These are phyloP conservation scores for Nomada flava DNA, from an alignment of 2,888 invertebrate species.

Conservation along the genomic window DNA sequence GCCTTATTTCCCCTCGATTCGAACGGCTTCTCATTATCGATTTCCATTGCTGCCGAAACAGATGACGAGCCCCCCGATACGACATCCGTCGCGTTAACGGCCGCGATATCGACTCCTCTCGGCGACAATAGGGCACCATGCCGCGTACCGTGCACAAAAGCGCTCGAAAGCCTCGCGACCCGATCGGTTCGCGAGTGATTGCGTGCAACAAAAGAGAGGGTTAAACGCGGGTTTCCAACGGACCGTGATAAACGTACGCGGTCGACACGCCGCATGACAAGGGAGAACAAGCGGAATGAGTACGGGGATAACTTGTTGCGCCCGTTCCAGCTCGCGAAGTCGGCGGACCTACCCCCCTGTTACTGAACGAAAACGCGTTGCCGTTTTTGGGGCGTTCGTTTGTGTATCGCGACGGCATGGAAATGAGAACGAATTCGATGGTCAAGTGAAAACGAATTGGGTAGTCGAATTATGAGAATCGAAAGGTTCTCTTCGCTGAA, in stretches of 20 bases:
- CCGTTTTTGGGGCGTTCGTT: background rate
- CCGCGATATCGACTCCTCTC: slow-evolving; percentile 5
- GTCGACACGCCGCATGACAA: background rate
- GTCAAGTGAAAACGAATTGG: too few species aligned
- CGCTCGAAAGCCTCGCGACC: background rate
- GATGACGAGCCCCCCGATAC: slow-evolving; percentile 16
- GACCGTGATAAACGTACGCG: slow-evolving; percentile 1
- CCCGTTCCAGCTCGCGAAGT: slow-evolving; percentile 12
- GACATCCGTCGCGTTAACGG: slow-evolving; percentile 17
- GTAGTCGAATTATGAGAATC: too few species aligned
- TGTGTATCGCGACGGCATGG: too few species aligned
- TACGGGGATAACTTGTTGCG: slow-evolving; percentile 58
- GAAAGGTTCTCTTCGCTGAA: too few species aligned
- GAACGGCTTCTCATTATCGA: slow-evolving; percentile 50
- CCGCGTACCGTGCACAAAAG: background rate
- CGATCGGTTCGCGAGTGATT: slow-evolving; percentile 28
- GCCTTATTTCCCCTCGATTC: slow-evolving; percentile 34
- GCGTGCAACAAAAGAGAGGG: slow-evolving; percentile 29
- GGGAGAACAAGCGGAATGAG: background rate
- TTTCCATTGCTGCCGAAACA: slow-evolving; percentile 47
- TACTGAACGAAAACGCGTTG: slow-evolving; percentile 5
- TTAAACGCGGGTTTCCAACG: slow-evolving; percentile 3
- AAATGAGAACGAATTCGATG: too few species aligned
- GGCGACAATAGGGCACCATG: background rate
- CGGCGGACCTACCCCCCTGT: slow-evolving; percentile 3